These are phyloP conservation scores for Stichopus chloronotus DNA, from an alignment of 35 echinoderm and acorn worm genomes.

Conservation along the genomic window DNA sequence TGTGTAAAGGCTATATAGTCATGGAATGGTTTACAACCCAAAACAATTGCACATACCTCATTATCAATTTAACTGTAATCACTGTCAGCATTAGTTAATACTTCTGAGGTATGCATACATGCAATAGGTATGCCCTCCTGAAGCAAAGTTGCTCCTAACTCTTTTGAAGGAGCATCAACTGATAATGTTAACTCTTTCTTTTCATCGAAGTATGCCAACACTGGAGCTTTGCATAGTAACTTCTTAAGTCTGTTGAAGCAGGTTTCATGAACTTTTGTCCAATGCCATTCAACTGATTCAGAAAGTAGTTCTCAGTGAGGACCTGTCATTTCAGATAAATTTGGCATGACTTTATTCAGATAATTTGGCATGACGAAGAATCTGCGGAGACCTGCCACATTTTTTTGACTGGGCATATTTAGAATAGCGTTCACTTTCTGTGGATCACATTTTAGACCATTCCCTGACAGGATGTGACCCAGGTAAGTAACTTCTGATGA, in stretches of 20 bases:
- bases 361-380: neutral
- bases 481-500: constrained; percentile 29
- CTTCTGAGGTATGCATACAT: neutral
- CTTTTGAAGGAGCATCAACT: no score
- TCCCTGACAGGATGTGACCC: neutral
- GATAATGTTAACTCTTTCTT: no score
- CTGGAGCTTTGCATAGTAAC: neutral
- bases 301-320: neutral
- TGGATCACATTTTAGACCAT: constrained; percentile 18
- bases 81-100: neutral
- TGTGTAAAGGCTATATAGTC: constrained; percentile 32
- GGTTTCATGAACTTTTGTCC: no score
- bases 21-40: constrained; percentile 64
- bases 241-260: neutral
- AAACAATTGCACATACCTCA: constrained; percentile 13
- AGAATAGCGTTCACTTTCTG: neutral
- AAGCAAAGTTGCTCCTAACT: neutral
- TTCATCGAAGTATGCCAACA: neutral
- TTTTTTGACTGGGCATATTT: constrained; percentile 14
- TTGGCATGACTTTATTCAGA: neutral
- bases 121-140: constrained; percentile 26
- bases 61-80: no score
- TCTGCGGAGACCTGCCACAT: neutral
- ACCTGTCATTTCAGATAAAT: no score
- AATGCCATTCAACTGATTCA: neutral